A percentile compares a stretch with the other conserved stretches of the same genome.
phyloP scores from a whole-genome alignment of 2,888 invertebrate species.

The Acronicta aceris region DNA sequence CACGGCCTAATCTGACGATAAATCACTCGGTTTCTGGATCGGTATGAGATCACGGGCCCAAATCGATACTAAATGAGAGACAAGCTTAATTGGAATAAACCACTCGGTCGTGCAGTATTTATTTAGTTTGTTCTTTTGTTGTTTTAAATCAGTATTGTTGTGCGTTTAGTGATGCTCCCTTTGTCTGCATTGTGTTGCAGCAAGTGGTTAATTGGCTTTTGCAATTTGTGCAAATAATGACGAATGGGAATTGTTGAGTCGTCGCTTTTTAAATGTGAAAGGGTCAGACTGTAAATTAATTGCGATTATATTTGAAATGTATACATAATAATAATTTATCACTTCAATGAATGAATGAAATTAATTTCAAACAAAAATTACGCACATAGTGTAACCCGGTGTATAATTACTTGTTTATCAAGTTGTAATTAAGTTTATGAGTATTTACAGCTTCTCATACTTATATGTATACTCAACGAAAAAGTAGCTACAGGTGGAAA shows the following conservation, averaged over 20 bases:
- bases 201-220: constrained; percentile 56
- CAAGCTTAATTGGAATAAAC: constrained; percentile 71
- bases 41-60: constrained; percentile 85
- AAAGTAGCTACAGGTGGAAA: no score
- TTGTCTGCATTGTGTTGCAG: constrained; percentile 49
- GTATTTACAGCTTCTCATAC: no score
- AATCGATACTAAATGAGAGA: constrained; percentile 76
- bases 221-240: constrained; percentile 51
- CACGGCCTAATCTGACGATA: constrained; percentile 79
- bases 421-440: no score
- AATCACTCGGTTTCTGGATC: constrained; percentile 80
- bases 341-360: no score
- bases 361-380: no score
- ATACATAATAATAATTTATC: no score
- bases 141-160: constrained; percentile 55
- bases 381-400: no score
- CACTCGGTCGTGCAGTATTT: constrained; percentile 57
- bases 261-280: constrained; percentile 24
- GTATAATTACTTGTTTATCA: no score
- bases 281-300: no score
- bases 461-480: no score
- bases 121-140: constrained; percentile 55
- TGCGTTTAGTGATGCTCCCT: constrained; percentile 45
- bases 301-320: no score
- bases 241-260: constrained; percentile 12